These are phyloP conservation scores for Hyperoplus lanceolatus DNA, from an alignment of 2,797 vertebrate species.

Conservation along the genomic window DNA sequence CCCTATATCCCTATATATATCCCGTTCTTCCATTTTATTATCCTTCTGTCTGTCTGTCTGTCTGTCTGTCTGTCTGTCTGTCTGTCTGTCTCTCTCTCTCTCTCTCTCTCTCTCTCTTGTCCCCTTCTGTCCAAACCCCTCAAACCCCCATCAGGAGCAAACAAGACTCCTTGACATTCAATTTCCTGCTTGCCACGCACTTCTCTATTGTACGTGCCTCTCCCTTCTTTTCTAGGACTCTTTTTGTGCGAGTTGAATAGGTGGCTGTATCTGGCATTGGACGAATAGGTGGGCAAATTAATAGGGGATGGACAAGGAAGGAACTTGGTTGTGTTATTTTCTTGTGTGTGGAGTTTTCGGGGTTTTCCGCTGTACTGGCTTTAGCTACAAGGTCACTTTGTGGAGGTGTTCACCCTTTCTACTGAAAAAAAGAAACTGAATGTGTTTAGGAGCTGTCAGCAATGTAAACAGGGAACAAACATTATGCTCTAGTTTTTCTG, in stretches of 20 bases:
- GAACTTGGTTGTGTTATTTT: slow-evolving; percentile 19
- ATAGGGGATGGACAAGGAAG: slow-evolving; percentile 45
- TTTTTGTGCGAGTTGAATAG: slow-evolving; percentile 74
- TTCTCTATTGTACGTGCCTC: slow-evolving; percentile 76
- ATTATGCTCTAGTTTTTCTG: slow-evolving; percentile 5
- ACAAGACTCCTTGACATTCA: slow-evolving; percentile 88
- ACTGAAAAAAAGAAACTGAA: slow-evolving; percentile 28
- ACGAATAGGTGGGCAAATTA: slow-evolving; percentile 42
- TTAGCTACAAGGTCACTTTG: slow-evolving; percentile 69
- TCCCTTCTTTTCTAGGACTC: slow-evolving; percentile 62
- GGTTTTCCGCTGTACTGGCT: slow-evolving; percentile 30
- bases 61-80: slow-evolving; percentile 50
- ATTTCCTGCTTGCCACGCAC: slow-evolving; percentile 85
- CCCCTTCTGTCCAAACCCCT: slow-evolving; percentile 75
- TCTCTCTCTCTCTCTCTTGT: slow-evolving; percentile 54
- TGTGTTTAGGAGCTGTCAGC: slow-evolving; percentile 29
- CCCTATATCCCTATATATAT: slow-evolving; percentile 31
- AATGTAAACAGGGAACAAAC: slow-evolving; percentile 27
- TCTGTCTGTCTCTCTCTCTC: slow-evolving; percentile 57
- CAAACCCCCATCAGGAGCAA: slow-evolving; percentile 84
- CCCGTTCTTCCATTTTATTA: slow-evolving; percentile 62
- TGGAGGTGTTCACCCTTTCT: slow-evolving; percentile 42
- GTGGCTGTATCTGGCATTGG: slow-evolving; percentile 69
- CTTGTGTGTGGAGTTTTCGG: slow-evolving; percentile 36
- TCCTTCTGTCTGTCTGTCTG: slow-evolving; percentile 37